phyloP scores from a whole-genome alignment of 2,797 vertebrate species.

The Pelodytes ibericus region DNA sequence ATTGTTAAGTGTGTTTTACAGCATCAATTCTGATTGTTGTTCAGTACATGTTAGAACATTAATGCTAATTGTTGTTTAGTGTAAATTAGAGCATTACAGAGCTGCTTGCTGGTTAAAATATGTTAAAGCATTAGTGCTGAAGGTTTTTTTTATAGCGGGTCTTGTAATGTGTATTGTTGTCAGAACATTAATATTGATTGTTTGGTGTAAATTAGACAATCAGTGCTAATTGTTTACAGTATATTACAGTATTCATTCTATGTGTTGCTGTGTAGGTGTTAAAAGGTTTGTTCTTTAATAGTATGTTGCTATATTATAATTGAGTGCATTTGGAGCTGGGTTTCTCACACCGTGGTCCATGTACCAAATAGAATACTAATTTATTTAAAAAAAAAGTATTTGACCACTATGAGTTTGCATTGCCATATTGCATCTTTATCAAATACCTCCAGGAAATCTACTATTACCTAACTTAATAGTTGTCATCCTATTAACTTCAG shows the following conservation, averaged over 20 bases:
- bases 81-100: not conserved
- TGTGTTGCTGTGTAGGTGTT: too few relatives aligned
- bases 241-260: not conserved
- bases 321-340: too few relatives aligned
- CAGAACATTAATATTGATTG: not conserved
- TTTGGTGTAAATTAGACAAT: not conserved
- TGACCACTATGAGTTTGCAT: too few relatives aligned
- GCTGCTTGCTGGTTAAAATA: not conserved
- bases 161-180: not conserved
- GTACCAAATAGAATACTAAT: too few relatives aligned
- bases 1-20: not conserved
- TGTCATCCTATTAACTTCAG: too few relatives aligned
- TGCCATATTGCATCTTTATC: too few relatives aligned
- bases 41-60: not conserved
- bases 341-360: too few relatives aligned
- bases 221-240: slow-evolving; percentile 1
- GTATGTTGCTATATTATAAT: too few relatives aligned
- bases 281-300: too few relatives aligned
- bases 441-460: too few relatives aligned
- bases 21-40: not conserved
- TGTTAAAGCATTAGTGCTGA: not conserved
- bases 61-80: not conserved
- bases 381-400: too few relatives aligned
- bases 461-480: too few relatives aligned
- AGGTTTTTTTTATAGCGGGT: not conserved